These are phyloP conservation scores for Drosophila mayri DNA, from an alignment of 1,140 invertebrate genomes.

Conservation along the genomic window DNA sequence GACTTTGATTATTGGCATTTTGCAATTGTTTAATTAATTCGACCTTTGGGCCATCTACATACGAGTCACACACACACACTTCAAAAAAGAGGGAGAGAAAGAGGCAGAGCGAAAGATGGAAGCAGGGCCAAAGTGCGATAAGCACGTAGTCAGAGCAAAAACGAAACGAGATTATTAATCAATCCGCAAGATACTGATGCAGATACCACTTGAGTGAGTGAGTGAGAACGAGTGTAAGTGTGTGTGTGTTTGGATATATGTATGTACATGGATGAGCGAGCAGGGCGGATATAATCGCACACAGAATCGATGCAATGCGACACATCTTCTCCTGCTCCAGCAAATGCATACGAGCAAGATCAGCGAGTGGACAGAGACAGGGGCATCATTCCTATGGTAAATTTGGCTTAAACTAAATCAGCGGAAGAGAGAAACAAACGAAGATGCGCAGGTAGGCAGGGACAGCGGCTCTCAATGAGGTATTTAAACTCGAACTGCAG, in stretches of 20 bases:
- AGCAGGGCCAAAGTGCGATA: constrained; percentile 74
- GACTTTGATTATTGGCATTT: constrained; percentile 37
- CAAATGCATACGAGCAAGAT: constrained; percentile 69
- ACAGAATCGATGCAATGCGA: constrained; percentile 71
- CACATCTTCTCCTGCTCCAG: constrained; percentile 77
- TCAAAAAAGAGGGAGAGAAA: constrained; percentile 11
- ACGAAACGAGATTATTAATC: constrained; percentile 81
- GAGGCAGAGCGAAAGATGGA: constrained; percentile 68
- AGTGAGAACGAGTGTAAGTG: constrained; percentile 4
- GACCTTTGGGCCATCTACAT: constrained; percentile 66
- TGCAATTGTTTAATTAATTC: constrained; percentile 75
- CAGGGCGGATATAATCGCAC: constrained; percentile 43
- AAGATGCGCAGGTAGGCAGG: constrained; percentile 54
- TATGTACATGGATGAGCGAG: constrained; percentile 32
- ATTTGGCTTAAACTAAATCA: constrained; percentile 80
- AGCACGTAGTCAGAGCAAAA: constrained; percentile 73
- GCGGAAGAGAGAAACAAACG: constrained; percentile 21
- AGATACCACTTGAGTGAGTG: constrained; percentile 55
- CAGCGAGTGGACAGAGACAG: constrained; percentile 33
- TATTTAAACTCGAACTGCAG: constrained; percentile 33
- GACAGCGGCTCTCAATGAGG: constrained; percentile 39
- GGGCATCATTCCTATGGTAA: constrained; percentile 53
- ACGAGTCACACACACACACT: constrained; percentile 3
- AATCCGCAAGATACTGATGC: constrained; percentile 80
- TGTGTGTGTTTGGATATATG: constrained; percentile 2